Evolutionary conservation across 2,113 vertebrate species (phyloP).

Genomic region (Scytalopus superciliaris): DNA sequence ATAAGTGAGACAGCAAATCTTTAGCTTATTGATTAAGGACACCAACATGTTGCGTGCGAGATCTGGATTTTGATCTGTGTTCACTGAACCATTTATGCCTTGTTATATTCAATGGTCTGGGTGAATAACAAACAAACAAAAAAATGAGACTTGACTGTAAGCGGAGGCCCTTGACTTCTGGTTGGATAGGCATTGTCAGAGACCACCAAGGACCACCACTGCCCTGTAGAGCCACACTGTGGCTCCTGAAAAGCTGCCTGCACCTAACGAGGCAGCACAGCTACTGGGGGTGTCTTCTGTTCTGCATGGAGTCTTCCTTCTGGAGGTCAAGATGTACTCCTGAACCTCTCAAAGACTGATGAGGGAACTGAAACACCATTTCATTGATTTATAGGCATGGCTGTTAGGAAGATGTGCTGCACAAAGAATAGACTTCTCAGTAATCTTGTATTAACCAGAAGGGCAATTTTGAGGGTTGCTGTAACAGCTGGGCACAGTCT

Average conservation of each 20-base stretch:
- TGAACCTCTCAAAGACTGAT: not conserved
- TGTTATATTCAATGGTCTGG: not conserved
- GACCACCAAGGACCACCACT: not conserved
- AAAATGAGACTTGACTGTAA: not conserved
- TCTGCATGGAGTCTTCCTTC: not conserved
- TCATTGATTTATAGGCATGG: not conserved
- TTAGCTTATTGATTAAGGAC: constrained; percentile 48
- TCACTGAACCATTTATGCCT: not conserved
- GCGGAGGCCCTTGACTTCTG: not conserved
- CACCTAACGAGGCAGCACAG: not conserved
- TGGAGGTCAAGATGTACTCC: not conserved
- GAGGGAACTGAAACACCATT: not conserved
- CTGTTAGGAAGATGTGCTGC: not conserved
- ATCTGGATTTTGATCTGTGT: constrained; percentile 34
- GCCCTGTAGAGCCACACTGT: not conserved
- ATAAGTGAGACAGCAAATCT: constrained; percentile 41
- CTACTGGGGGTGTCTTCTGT: not conserved
- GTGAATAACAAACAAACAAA: not conserved
- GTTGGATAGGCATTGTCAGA: not conserved
- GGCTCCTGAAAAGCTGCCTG: not conserved
- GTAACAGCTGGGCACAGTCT: not conserved
- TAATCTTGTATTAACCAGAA: not conserved
- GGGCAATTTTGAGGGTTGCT: not conserved
- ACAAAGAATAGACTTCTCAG: not conserved
- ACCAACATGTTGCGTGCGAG: fast-evolving